Evolutionary conservation across 2,888 invertebrate species (phyloP), one percentile per base, ranked within the genome.

Genomic region (Protodeltote pygarga): DNA sequence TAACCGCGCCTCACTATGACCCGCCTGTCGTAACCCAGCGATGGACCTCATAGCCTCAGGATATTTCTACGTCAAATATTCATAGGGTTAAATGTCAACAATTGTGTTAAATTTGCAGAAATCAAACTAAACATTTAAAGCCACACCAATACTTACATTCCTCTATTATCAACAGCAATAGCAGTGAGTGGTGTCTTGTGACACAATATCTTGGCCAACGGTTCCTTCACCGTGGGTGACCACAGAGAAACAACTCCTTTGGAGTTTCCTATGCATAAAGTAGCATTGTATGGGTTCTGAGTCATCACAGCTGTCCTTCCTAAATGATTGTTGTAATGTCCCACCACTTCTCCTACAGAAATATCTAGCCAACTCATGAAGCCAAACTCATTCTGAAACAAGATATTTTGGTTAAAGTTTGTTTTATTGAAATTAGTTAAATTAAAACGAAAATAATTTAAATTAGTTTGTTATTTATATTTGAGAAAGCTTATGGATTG

Each of bases 241-340:
- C 99, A 99, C 94, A 99, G 94, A 0, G 97, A 96, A 0, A 99
- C 98, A 0, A 97, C 95, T 9, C 99, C 99, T 84, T 96, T 96
- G 0, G 96, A 93, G 81, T 97, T 96, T 0, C 99, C 99, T n/a
- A 97, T 87, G 73, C 97, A 97, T 3, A 99, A 78, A 1, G 98
- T 95, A 0, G 97, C 99, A 89, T 99, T 99, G 73, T 94, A 94
- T 0, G 99, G 98, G 89, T 99, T 99, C 75, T 98, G 98, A 0
- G 96, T 94, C 95, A 99, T 95, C 2, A 97, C 93, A 40, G 94
- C 93, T 29, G 98, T 94, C 53, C 96, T 93, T 8, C 98, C 98
- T 23, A 96, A 84, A 50, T 93, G 94, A 1, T 97, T 95, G 58
- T 95, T 94, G 68, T 94, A 96, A 41, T 96, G 95, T 0, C 95